These are phyloP conservation scores for Smutsia temminckii DNA, from an alignment of 2,797 vertebrate species.

Conservation along the genomic window DNA sequence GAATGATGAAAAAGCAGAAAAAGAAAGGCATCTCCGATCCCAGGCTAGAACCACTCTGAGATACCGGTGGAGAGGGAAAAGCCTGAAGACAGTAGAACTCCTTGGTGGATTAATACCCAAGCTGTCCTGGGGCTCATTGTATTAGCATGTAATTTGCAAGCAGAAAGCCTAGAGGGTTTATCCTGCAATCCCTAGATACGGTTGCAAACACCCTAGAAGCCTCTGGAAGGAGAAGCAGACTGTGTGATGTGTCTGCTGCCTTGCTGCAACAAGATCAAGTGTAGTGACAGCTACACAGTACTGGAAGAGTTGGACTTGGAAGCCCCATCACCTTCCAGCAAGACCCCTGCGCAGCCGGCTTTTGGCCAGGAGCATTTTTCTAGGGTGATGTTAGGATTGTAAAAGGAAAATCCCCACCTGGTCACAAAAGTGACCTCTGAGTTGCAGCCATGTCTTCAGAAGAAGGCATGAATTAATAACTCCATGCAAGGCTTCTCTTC, in stretches of 20 bases:
- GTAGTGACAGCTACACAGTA: background rate
- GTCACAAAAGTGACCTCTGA: background rate
- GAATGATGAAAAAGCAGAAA: slow-evolving; percentile 54
- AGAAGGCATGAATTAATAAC: background rate
- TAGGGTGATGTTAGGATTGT: background rate
- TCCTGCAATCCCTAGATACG: background rate
- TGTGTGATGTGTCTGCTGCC: background rate
- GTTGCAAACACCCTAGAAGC: slow-evolving; percentile 38
- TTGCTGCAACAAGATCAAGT: background rate
- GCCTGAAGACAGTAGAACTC: background rate
- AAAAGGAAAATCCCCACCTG: background rate
- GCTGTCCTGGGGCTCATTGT: background rate
- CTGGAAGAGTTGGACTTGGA: background rate
- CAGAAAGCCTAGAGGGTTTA: slow-evolving; percentile 53
- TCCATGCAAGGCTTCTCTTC: background rate
- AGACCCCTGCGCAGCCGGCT: background rate
- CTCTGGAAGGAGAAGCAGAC: slow-evolving; percentile 40
- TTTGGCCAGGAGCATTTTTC: background rate
- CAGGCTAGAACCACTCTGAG: slow-evolving; percentile 32
- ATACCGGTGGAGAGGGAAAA: slow-evolving; percentile 47
- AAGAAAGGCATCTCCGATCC: slow-evolving; percentile 49
- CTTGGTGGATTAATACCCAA: slow-evolving; percentile 19
- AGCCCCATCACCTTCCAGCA: background rate
- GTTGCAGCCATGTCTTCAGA: slow-evolving; percentile 13
- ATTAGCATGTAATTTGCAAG: slow-evolving; percentile 62